Conservation (phyloP, 1,140 invertebrate species). For the Papilio aristodemus region DNA sequence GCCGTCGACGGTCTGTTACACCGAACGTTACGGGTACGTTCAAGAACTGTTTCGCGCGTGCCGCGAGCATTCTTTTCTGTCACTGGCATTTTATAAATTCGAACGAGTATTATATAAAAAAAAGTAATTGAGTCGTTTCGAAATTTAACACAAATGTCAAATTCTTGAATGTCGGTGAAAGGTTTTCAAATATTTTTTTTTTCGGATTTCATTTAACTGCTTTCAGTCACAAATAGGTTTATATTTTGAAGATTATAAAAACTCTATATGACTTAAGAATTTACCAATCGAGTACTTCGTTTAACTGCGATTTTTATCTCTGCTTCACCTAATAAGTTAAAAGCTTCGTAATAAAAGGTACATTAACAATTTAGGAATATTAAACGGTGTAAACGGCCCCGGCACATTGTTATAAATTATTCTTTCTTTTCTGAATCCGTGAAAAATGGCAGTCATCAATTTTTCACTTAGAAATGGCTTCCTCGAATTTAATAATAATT, state of each 20-base stretch:
- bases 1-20: slow-evolving; percentile 22
- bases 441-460: slow-evolving; percentile 36
- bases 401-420: slow-evolving; percentile 36
- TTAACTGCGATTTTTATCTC: too few species aligned
- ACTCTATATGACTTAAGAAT: too few species aligned
- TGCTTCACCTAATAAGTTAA: too few species aligned
- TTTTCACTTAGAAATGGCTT: slow-evolving; percentile 29
- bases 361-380: background rate
- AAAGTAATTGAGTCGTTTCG: background rate
- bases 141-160: background rate
- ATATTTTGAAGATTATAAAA: too few species aligned
- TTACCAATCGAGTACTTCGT: too few species aligned
- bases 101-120: slow-evolving; percentile 3
- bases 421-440: slow-evolving; percentile 31
- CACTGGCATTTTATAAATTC: background rate
- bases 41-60: slow-evolving; percentile 11
- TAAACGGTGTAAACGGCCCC: slow-evolving; percentile 15
- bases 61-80: slow-evolving; percentile 10
- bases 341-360: background rate
- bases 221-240: too few species aligned
- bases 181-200: too few species aligned
- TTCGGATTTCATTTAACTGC: too few species aligned
- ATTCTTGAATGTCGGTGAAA: too few species aligned
- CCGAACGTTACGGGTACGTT: slow-evolving; percentile 22
- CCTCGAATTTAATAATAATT: slow-evolving; percentile 30